Percentiles rank a stretch among this genome's conserved stretches.
Conservation (phyloP, 2,888 invertebrate genomes). For the Synanthedon andrenaeformis region DNA sequence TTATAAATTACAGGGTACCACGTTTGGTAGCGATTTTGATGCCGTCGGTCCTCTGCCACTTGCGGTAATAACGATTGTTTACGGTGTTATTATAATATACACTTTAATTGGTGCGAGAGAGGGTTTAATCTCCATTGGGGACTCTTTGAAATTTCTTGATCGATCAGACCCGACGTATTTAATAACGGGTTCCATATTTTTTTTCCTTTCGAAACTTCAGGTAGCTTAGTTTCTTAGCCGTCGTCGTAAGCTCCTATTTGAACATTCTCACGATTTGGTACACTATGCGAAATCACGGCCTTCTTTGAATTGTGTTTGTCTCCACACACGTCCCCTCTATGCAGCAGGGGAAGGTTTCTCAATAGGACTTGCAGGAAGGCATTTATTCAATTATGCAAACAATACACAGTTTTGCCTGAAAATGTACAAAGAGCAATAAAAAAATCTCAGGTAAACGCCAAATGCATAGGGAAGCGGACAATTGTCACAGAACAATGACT, state of each 20-base stretch:
- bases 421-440: constrained; percentile 45
- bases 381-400: constrained; percentile 67
- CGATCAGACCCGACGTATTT: constrained; percentile 29
- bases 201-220: constrained; percentile 32
- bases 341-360: constrained; percentile 11
- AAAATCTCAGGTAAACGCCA: constrained; percentile 47
- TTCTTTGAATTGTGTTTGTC: constrained; percentile 2
- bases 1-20: constrained; percentile 68
- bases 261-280: constrained; percentile 12
- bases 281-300: constrained; percentile 12
- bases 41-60: constrained; percentile 30
- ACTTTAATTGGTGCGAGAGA: constrained; percentile 44
- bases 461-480: constrained; percentile 51
- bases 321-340: constrained; percentile 21
- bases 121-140: constrained; percentile 40
- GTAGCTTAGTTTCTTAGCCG: constrained; percentile 27
- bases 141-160: constrained; percentile 11
- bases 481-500: constrained; percentile 48
- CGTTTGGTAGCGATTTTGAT: constrained; percentile 66
- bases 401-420: constrained; percentile 54
- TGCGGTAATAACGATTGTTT: constrained; percentile 35
- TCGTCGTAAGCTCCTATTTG: background rate
- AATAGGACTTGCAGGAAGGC: constrained; percentile 42
- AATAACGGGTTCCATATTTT: constrained; percentile 47
- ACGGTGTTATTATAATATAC: constrained; percentile 30